Evolutionary conservation across 2,113 vertebrate genomes (phyloP).

Genomic region (Corythoichthys intestinalis): DNA sequence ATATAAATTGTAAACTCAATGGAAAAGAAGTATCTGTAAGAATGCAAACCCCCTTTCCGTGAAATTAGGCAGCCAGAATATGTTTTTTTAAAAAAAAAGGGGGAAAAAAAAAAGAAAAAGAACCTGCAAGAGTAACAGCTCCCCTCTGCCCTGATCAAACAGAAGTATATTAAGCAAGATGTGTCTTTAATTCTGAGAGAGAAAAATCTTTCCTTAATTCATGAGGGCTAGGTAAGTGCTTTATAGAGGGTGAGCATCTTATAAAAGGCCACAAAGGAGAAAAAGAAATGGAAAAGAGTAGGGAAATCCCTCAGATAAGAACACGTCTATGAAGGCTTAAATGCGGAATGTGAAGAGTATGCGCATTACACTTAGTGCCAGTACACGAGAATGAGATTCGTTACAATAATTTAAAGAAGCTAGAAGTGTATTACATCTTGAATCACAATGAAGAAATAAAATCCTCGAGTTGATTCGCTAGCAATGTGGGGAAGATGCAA

Average conservation of each 20-base stretch:
- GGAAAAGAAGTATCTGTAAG: neutral
- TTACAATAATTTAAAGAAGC: constrained; percentile 14
- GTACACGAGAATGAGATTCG: constrained; percentile 13
- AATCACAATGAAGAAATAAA: constrained; percentile 8
- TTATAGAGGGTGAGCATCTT: constrained; percentile 11
- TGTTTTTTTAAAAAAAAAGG: neutral
- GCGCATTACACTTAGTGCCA: constrained; percentile 5
- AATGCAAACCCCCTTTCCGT: neutral
- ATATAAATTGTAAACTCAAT: neutral
- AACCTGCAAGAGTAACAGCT: constrained; percentile 2
- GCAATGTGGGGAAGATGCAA: neutral
- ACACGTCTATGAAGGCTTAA: constrained; percentile 25
- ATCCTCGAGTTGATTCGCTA: neutral
- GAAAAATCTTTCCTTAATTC: constrained; percentile 28
- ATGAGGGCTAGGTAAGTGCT: constrained; percentile 27
- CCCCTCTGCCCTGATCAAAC: constrained; percentile 20
- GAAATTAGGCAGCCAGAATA: neutral
- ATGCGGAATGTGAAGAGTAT: constrained; percentile 17
- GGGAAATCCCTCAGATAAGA: constrained; percentile 35
- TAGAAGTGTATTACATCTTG: constrained; percentile 13
- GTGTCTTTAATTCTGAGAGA: constrained; percentile 18
- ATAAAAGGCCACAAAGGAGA: constrained; percentile 6
- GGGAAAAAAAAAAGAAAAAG: neutral
- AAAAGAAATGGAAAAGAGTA: neutral
- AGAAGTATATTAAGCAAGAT: constrained; percentile 25